Evolutionary conservation across 2,797 vertebrate species (phyloP).

Genomic region (Fistularia tabacaria): DNA sequence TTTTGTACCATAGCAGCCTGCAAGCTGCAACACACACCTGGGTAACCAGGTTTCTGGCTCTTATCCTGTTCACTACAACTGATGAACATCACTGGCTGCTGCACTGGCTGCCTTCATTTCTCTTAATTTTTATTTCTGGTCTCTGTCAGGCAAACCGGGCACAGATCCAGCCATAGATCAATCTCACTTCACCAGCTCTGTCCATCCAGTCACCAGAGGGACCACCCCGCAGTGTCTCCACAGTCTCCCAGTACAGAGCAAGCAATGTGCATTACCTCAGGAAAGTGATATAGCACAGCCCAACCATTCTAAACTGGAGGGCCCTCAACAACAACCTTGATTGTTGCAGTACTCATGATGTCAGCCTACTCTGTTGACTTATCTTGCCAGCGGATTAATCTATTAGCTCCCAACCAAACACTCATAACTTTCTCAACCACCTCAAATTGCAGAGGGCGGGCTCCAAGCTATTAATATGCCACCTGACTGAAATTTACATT

Average conservation of each 20-base stretch:
- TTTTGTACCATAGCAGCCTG: slow-evolving; percentile 70
- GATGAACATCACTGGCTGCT: slow-evolving; percentile 40
- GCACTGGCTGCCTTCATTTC: slow-evolving; percentile 42
- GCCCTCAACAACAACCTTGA: slow-evolving; percentile 45
- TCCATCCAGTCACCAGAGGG: slow-evolving; percentile 52
- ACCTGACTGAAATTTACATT: slow-evolving; percentile 59
- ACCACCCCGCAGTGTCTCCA: slow-evolving; percentile 1
- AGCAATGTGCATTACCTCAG: slow-evolving; percentile 65
- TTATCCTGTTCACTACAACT: slow-evolving; percentile 43
- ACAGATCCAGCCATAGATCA: slow-evolving; percentile 51
- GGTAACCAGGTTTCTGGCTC: slow-evolving; percentile 66
- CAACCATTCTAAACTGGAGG: slow-evolving; percentile 37
- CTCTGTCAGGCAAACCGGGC: slow-evolving; percentile 48
- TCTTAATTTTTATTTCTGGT: slow-evolving; percentile 56
- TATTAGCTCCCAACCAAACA: slow-evolving; percentile 32
- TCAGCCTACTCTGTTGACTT: slow-evolving; percentile 47
- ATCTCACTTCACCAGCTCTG: slow-evolving; percentile 56
- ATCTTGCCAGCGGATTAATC: slow-evolving; percentile 46
- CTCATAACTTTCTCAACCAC: slow-evolving; percentile 44
- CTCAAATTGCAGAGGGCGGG: slow-evolving; percentile 34
- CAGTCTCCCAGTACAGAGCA: slow-evolving; percentile 43
- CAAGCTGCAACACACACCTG: slow-evolving; percentile 74
- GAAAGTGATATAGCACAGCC: slow-evolving; percentile 52
- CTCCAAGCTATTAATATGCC: slow-evolving; percentile 53
- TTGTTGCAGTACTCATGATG: slow-evolving; percentile 59